Evolutionary conservation across 2,113 vertebrate species (phyloP).

Genomic region (Actinemys pallida): DNA sequence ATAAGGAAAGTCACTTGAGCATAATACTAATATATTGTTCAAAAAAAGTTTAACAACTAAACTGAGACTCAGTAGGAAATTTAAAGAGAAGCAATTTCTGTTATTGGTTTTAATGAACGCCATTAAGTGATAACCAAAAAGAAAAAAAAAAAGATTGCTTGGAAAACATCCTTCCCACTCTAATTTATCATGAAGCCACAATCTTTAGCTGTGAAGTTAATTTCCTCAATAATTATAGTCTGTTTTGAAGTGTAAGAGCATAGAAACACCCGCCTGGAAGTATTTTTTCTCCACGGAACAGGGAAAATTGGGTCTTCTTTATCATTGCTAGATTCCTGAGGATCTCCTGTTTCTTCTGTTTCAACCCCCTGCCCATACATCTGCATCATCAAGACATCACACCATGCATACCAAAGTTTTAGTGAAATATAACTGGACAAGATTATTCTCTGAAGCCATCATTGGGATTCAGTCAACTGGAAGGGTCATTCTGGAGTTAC

Average conservation of each 20-base stretch:
- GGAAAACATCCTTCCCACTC: slow-evolving; percentile 75
- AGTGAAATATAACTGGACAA: background rate
- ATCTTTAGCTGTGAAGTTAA: slow-evolving; percentile 79
- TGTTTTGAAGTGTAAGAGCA: slow-evolving; percentile 68
- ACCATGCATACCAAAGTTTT: background rate
- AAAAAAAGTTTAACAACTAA: slow-evolving; percentile 77
- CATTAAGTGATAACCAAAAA: slow-evolving; percentile 79
- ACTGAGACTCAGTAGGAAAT: slow-evolving; percentile 69
- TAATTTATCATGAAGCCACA: slow-evolving; percentile 77
- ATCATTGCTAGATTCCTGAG: background rate
- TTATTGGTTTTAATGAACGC: slow-evolving; percentile 81
- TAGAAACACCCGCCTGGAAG: slow-evolving; percentile 40
- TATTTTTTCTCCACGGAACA: slow-evolving; percentile 7
- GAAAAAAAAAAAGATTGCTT: slow-evolving; percentile 68
- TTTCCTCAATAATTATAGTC: slow-evolving; percentile 79
- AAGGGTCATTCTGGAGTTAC: background rate
- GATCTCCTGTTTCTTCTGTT: background rate
- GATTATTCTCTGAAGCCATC: background rate
- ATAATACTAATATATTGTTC: slow-evolving; percentile 76
- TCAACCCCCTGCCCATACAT: background rate
- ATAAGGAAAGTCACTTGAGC: slow-evolving; percentile 75
- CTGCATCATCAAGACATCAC: fast-evolving
- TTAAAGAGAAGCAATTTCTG: slow-evolving; percentile 76
- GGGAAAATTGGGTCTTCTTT: slow-evolving; percentile 2
- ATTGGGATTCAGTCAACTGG: background rate